Conservation (phyloP, 30 jellyfish, hydroid and myxozoan genomes). For the Phacellophora camtschatica region DNA sequence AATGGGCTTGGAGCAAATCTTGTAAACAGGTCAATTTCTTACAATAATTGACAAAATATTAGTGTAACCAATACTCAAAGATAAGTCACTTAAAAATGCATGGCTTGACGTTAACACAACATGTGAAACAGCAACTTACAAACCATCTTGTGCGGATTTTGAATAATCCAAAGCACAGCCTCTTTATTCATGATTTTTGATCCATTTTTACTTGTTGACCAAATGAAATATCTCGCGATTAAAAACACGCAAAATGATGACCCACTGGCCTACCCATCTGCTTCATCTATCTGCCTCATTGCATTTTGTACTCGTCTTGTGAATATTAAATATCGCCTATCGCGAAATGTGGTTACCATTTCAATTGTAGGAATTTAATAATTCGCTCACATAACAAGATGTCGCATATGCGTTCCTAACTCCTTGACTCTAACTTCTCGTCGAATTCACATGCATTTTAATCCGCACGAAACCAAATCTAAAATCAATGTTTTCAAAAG, state of each 20-base stretch:
- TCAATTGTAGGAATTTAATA: constrained; percentile 25
- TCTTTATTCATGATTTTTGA: not conserved
- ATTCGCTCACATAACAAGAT: constrained; percentile 27
- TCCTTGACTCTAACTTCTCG: constrained; percentile 35
- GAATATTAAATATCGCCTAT: constrained; percentile 34
- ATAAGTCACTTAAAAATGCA: no score
- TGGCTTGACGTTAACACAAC: no score
- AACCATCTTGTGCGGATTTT: not conserved
- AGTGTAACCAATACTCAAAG: no score
- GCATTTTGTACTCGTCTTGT: constrained; percentile 12
- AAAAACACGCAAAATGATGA: constrained; percentile 42
- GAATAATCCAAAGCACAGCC: constrained; percentile 9
- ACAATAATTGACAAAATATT: no score
- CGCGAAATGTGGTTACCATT: constrained; percentile 40
- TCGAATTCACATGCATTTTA: constrained; percentile 19
- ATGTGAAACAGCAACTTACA: not conserved
- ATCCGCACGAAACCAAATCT: constrained; percentile 44
- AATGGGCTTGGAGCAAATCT: no score
- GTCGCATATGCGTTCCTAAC: constrained; percentile 22
- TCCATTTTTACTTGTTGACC: constrained; percentile 44
- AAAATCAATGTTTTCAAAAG: constrained; percentile 3
- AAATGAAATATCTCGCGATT: constrained; percentile 37
- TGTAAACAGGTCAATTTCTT: no score
- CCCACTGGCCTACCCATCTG: constrained; percentile 40
- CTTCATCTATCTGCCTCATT: constrained; percentile 30